These are phyloP conservation scores for Leguminivora glycinivorella DNA, from an alignment of 1,140 invertebrate species.

Conservation along the genomic window DNA sequence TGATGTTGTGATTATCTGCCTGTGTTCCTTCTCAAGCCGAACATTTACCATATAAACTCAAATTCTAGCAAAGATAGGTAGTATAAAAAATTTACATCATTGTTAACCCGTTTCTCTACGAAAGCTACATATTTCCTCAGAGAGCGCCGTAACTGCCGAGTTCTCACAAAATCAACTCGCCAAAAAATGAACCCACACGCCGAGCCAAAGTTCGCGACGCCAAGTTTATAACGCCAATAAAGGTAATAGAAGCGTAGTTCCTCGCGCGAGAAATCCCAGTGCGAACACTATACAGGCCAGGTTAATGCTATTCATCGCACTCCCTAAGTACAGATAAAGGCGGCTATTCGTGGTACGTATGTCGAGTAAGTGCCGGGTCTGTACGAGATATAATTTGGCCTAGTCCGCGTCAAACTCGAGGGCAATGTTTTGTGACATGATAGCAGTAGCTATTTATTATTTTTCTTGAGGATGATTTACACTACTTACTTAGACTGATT, in stretches of 20 bases:
- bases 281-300: constrained; percentile 28
- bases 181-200: constrained; percentile 23
- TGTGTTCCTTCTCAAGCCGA: neutral
- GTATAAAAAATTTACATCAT: neutral
- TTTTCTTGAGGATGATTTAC: neutral
- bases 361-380: neutral
- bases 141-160: neutral
- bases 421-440: neutral
- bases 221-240: constrained; percentile 40
- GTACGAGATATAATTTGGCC: neutral
- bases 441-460: neutral
- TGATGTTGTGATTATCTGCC: too few species aligned
- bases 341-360: neutral
- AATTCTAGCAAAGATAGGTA: neutral
- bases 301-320: constrained; percentile 36
- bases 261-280: constrained; percentile 39
- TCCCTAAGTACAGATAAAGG: constrained; percentile 21
- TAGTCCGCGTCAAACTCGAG: neutral
- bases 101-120: neutral
- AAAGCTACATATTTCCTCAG: neutral
- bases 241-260: constrained; percentile 39
- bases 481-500: too few species aligned
- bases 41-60: neutral
- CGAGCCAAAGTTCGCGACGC: constrained; percentile 5
- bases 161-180: constrained; percentile 20